A percentile compares a stretch with the other conserved stretches of the same genome.
Conservation (phyloP, 2,797 vertebrate genomes). For the Ciconia nigra region DNA sequence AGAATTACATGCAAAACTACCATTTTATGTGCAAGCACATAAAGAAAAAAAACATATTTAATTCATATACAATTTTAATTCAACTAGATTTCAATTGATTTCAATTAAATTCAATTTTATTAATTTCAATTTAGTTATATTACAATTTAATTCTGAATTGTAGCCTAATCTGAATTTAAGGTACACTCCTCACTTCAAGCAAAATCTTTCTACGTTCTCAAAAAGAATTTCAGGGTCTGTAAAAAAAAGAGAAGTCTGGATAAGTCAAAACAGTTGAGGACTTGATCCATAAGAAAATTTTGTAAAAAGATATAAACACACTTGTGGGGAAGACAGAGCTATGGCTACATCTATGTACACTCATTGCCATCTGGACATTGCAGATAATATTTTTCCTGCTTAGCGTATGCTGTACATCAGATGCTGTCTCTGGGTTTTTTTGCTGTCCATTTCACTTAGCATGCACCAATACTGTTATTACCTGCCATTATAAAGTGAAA, state of each 20-base stretch:
- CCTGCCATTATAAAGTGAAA: neutral
- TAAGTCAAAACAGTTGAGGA: neutral
- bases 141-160: neutral
- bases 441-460: neutral
- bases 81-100: neutral
- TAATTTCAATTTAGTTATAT: neutral
- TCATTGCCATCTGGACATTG: neutral
- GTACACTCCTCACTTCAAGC: neutral
- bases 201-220: neutral
- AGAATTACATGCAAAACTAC: neutral
- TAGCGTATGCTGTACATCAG: neutral
- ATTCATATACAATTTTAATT: neutral
- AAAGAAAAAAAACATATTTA: accelerated
- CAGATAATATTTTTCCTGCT: neutral
- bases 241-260: neutral
- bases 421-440: neutral
- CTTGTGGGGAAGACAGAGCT: neutral
- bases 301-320: neutral
- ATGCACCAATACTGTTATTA: neutral
- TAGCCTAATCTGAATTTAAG: neutral
- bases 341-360: neutral
- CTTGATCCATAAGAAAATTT: neutral
- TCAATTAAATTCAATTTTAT: neutral
- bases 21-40: neutral
- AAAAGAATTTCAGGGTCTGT: neutral